phyloP scores from a whole-genome alignment of 2,797 vertebrate species.

The Anguilla obscura region DNA sequence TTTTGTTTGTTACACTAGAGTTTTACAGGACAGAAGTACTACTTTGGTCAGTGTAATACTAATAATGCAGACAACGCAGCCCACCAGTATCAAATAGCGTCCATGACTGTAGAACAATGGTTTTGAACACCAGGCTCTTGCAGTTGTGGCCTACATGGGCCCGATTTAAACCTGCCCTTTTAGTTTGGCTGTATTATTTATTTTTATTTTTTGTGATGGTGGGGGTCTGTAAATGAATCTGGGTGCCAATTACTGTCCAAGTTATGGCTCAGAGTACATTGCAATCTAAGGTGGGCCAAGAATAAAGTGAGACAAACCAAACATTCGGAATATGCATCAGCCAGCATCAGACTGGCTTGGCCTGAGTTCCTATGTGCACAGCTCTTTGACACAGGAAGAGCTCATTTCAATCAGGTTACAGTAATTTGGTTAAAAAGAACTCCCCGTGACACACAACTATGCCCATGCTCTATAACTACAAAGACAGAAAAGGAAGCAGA shows the following conservation, averaged over 20 bases:
- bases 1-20: not conserved
- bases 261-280: not conserved
- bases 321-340: not conserved
- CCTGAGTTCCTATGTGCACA: not conserved
- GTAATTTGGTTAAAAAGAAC: constrained; percentile 3
- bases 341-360: not conserved
- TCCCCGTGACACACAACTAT: constrained; percentile 2
- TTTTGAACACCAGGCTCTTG: not conserved
- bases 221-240: constrained; percentile 10
- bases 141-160: not conserved
- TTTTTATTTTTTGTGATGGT: not conserved
- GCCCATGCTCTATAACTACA: not conserved
- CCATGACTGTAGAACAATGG: not conserved
- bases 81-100: not conserved
- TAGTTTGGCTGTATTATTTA: not conserved
- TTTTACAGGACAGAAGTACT: not conserved
- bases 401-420: not conserved
- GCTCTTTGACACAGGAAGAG: not conserved
- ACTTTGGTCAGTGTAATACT: not conserved
- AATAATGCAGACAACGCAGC: not conserved
- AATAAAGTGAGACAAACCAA: not conserved
- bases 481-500: not conserved
- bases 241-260: not conserved
- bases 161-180: not conserved
- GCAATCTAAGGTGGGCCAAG: constrained; percentile 9